phyloP scores from a whole-genome alignment of 2,888 invertebrate species.

The Drosophila phalerata region DNA sequence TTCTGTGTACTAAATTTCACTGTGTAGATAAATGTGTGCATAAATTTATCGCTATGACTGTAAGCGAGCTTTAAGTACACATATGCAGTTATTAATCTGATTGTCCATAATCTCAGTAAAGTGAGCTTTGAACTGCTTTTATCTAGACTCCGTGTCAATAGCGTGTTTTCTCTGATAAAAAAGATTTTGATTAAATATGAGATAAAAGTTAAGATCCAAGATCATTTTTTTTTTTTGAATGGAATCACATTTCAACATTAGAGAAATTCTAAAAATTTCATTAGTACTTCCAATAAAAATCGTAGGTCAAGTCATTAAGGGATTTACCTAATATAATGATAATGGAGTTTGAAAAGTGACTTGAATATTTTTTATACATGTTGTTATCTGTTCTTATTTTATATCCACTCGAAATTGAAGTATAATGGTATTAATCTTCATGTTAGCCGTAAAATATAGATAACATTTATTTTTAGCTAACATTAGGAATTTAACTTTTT shows the following conservation, averaged over 20 bases:
- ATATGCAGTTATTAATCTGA: constrained; percentile 22
- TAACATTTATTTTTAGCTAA: constrained; percentile 1
- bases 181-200: not conserved
- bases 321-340: not conserved
- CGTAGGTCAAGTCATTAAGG: not conserved
- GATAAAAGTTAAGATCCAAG: not conserved
- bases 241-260: not conserved
- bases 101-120: constrained; percentile 9
- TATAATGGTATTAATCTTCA: not conserved
- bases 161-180: constrained; percentile 11
- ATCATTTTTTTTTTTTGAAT: not conserved
- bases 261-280: not conserved
- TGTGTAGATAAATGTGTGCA: too few relatives aligned
- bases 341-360: not conserved
- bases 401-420: constrained; percentile 2
- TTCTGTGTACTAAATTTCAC: too few relatives aligned
- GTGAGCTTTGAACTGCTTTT: constrained; percentile 13
- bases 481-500: too few relatives aligned
- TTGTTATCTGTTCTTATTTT: not conserved
- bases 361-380: not conserved
- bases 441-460: not conserved
- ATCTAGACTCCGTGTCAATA: constrained; percentile 16
- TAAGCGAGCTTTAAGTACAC: not conserved
- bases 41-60: not conserved
- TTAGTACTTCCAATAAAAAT: not conserved